Evolutionary conservation across 1,140 invertebrate genomes (phyloP).

Genomic region (Zaprionus tsacasi): DNA sequence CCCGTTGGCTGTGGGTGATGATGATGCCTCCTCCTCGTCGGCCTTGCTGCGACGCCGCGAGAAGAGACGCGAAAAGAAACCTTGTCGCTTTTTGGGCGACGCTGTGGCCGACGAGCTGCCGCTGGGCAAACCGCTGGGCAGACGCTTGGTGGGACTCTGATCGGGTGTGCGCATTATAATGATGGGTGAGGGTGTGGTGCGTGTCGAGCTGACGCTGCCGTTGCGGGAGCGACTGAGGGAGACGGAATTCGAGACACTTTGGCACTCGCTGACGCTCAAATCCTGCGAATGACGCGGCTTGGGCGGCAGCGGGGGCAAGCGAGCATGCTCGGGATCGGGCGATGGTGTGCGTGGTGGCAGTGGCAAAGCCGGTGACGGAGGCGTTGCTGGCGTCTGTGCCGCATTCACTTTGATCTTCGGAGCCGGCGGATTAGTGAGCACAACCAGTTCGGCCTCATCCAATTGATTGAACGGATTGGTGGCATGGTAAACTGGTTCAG

Average conservation of each 20-base stretch:
- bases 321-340: slow-evolving; percentile 61
- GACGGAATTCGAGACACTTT: slow-evolving; percentile 56
- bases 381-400: slow-evolving; percentile 69
- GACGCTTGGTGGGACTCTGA: slow-evolving; percentile 83
- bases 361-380: slow-evolving; percentile 64
- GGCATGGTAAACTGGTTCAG: slow-evolving; percentile 37
- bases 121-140: slow-evolving; percentile 72
- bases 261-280: slow-evolving; percentile 51
- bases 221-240: slow-evolving; percentile 64
- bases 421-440: slow-evolving; percentile 83
- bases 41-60: slow-evolving; percentile 84
- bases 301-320: slow-evolving; percentile 69
- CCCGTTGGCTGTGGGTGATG: slow-evolving; percentile 11
- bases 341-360: slow-evolving; percentile 74
- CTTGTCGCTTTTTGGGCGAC: slow-evolving; percentile 86
- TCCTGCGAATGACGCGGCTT: slow-evolving; percentile 75
- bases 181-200: slow-evolving; percentile 84
- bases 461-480: slow-evolving; percentile 66
- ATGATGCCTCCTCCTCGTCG: slow-evolving; percentile 50
- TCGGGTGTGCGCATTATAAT: slow-evolving; percentile 84
- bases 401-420: slow-evolving; percentile 82
- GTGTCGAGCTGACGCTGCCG: slow-evolving; percentile 69
- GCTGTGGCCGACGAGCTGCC: slow-evolving; percentile 26
- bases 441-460: slow-evolving; percentile 70
- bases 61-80: slow-evolving; percentile 88